phyloP scores from a whole-genome alignment of 2,797 vertebrate species.

The Knipowitschia caucasica region DNA sequence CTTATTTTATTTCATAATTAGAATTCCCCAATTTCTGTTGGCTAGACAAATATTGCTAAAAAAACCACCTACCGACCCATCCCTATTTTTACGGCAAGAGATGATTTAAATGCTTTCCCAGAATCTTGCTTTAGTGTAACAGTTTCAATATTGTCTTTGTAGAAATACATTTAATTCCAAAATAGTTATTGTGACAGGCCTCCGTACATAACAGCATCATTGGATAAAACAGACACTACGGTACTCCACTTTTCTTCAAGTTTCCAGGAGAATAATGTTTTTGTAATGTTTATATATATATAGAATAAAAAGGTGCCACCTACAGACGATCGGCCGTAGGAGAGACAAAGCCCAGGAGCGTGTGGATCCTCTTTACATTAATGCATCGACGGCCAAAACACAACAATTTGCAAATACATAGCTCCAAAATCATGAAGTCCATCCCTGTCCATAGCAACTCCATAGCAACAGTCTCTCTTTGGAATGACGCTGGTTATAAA shows the following conservation, averaged over 20 bases:
- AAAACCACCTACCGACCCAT: too few relatives aligned
- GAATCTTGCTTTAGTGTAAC: too few relatives aligned
- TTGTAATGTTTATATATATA: too few relatives aligned
- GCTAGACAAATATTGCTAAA: too few relatives aligned
- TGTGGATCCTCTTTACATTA: conserved; percentile 26
- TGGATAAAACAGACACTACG: conserved; percentile 28
- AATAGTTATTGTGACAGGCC: conserved; percentile 60
- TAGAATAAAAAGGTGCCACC: conserved; percentile 43
- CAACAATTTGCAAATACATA: conserved; percentile 40
- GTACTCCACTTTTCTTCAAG: conserved; percentile 58
- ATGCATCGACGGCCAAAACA: conserved; percentile 38
- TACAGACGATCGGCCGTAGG: conserved; percentile 42
- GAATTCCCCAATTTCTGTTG: too few relatives aligned
- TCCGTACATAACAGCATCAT: conserved; percentile 25
- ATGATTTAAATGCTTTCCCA: too few relatives aligned
- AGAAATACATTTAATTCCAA: too few relatives aligned
- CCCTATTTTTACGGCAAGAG: too few relatives aligned
- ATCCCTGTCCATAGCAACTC: conserved; percentile 23
- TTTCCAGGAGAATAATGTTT: conserved; percentile 62
- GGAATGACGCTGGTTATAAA: conserved; percentile 74
- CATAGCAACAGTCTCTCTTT: conserved; percentile 74
- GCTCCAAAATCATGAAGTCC: conserved; percentile 26
- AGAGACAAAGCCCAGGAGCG: conserved; percentile 33
- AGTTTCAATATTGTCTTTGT: too few relatives aligned
- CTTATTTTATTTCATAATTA: too few relatives aligned